phyloP scores from a whole-genome alignment of 2,113 vertebrate species.

The Mormyrus lacerda region DNA sequence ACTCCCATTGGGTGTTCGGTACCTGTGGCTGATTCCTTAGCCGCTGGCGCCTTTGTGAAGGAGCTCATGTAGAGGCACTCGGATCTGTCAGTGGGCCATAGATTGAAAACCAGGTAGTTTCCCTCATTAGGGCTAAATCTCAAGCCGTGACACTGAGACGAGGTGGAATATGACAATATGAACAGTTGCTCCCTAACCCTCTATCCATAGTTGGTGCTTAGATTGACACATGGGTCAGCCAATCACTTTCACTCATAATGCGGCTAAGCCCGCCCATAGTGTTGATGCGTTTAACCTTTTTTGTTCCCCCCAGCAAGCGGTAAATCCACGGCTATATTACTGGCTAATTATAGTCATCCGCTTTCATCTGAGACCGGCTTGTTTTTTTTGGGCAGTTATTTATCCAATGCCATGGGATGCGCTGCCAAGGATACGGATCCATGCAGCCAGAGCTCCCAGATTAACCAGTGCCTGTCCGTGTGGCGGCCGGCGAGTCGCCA shows the following conservation, averaged over 20 bases:
- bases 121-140: neutral
- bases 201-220: neutral
- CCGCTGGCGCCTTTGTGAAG: neutral
- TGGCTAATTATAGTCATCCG: constrained; percentile 4
- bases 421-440: neutral
- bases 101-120: neutral
- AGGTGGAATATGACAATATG: neutral
- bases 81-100: neutral
- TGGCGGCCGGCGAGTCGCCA: constrained; percentile 49
- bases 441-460: neutral
- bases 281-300: neutral
- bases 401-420: neutral
- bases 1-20: neutral
- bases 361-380: constrained; percentile 4
- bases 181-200: neutral
- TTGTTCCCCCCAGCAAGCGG: neutral
- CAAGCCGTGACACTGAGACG: neutral
- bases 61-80: neutral
- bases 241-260: neutral
- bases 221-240: neutral
- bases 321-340: neutral
- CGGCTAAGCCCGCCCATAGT: neutral
- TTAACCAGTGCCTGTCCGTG: neutral
- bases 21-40: neutral
- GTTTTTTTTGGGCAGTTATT: neutral